Conservation (phyloP, 2,888 invertebrate genomes). For the Eupithecia inturbata region DNA sequence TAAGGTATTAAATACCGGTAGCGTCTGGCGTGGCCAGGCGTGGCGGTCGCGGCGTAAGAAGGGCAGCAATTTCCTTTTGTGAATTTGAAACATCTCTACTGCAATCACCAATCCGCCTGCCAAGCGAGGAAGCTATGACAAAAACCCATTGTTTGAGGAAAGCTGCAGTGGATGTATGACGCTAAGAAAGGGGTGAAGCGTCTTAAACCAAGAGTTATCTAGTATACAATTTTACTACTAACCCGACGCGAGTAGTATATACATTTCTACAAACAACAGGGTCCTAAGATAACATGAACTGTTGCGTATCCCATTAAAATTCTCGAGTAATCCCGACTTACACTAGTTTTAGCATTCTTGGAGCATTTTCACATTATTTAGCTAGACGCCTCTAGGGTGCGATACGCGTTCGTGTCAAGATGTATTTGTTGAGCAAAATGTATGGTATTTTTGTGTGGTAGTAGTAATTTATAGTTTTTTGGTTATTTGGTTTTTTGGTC, state of each 20-base stretch:
- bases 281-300: conserved; percentile 31
- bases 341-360: conserved; percentile 15
- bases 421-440: neutral
- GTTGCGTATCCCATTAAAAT: conserved; percentile 32
- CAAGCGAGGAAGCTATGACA: too few species aligned
- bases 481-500: neutral
- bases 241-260: neutral
- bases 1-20: too few species aligned
- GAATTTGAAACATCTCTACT: too few species aligned
- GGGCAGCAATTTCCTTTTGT: too few species aligned
- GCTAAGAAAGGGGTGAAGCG: too few species aligned
- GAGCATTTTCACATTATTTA: conserved; percentile 19
- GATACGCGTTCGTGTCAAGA: neutral
- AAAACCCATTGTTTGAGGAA: too few species aligned
- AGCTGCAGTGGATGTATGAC: too few species aligned
- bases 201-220: too few species aligned
- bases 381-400: conserved; percentile 1
- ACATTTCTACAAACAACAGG: conserved; percentile 18
- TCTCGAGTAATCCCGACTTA: conserved; percentile 21
- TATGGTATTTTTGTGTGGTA: neutral
- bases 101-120: too few species aligned
- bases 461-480: neutral
- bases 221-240: neutral
- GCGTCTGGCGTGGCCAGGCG: too few species aligned
- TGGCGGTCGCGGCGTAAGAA: too few species aligned